These are phyloP conservation scores for Bursaphelenchus okinawaensis DNA, from an alignment of 2,888 invertebrate species.

Conservation along the genomic window DNA sequence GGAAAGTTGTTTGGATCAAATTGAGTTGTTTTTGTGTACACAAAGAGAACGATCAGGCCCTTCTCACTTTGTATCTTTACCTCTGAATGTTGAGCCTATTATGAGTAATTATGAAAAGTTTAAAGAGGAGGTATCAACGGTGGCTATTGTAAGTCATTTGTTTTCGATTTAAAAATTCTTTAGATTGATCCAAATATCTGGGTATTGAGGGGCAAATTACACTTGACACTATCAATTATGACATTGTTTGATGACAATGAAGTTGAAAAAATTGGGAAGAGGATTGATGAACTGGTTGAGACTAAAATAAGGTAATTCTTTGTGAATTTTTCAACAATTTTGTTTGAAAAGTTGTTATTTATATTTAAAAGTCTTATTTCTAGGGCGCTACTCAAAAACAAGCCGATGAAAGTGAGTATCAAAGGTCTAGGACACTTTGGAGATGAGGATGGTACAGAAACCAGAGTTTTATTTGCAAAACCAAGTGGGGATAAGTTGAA, in stretches of 20 bases:
- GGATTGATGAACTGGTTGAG: background rate
- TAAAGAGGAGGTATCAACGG: background rate
- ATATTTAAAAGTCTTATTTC: background rate
- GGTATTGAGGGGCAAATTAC: background rate
- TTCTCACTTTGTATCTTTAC: constrained; percentile 8
- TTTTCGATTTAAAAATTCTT: background rate
- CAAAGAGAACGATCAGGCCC: constrained; percentile 1
- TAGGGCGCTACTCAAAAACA: background rate
- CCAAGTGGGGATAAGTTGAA: background rate
- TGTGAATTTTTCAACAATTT: too few species aligned
- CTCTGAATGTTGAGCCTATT: background rate
- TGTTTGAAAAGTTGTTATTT: background rate
- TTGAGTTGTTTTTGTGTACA: constrained; percentile 2
- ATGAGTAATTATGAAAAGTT: background rate
- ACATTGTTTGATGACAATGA: background rate
- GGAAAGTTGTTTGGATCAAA: constrained; percentile 11
- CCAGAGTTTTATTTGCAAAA: constrained; percentile 8
- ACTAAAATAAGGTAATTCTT: background rate
- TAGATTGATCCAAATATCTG: background rate
- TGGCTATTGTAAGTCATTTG: background rate
- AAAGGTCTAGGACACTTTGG: constrained; percentile 5
- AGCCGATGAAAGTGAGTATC: constrained; percentile 1
- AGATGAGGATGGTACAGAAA: background rate
- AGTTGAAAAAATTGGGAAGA: background rate
- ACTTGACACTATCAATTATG: background rate